Conservation (phyloP, 2,888 invertebrate genomes). For the Sisyra terminalis region DNA sequence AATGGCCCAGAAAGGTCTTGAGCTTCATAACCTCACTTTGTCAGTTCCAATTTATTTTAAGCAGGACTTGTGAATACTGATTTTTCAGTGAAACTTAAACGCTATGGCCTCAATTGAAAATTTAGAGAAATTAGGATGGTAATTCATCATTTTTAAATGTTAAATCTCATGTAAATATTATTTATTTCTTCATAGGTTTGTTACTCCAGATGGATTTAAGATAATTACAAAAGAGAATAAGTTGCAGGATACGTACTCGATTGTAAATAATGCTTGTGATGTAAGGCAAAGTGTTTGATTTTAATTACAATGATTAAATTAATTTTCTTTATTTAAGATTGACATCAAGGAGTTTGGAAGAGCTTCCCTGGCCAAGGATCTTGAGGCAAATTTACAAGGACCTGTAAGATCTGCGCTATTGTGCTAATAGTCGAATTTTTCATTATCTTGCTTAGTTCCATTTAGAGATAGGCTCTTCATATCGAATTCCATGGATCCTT, state of each 20-base stretch:
- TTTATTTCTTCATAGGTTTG: slow-evolving; percentile 39
- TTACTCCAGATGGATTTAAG: slow-evolving; percentile 54
- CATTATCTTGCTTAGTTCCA: no score
- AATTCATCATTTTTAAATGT: not conserved
- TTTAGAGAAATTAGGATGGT: slow-evolving; percentile 4
- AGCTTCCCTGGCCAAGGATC: slow-evolving; percentile 50
- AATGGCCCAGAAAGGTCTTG: no score
- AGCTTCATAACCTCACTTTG: no score
- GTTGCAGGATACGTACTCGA: slow-evolving; percentile 42
- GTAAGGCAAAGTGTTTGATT: slow-evolving; percentile 33
- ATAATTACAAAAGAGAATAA: slow-evolving; percentile 44
- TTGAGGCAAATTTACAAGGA: slow-evolving; percentile 35
- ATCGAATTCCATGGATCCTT: no score
- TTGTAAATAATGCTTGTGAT: slow-evolving; percentile 49
- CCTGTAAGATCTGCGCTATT: slow-evolving; percentile 22
- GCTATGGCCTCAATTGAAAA: slow-evolving; percentile 1
- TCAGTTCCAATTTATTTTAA: no score
- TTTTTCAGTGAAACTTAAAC: not conserved
- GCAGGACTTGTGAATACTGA: no score
- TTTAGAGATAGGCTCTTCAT: no score
- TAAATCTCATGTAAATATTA: not conserved
- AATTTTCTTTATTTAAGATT: slow-evolving; percentile 30
- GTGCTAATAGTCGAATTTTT: no score
- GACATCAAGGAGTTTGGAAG: slow-evolving; percentile 74
- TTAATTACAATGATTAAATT: slow-evolving; percentile 4